Evolutionary conservation across 1,140 invertebrate genomes (phyloP).

Genomic region (Drosophila repletoides): DNA sequence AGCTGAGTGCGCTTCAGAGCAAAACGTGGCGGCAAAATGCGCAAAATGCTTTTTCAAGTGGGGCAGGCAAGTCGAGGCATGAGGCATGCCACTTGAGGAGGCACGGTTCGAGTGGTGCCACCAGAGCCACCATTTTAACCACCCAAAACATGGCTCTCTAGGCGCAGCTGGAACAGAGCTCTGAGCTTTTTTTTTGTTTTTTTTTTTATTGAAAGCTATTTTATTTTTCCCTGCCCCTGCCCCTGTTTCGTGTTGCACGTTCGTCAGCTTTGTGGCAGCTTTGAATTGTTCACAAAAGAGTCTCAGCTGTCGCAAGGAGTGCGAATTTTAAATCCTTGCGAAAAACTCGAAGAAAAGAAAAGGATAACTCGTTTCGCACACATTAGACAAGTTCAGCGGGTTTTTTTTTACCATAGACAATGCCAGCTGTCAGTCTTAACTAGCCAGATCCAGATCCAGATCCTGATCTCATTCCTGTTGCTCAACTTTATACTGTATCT

Average conservation of each 20-base stretch:
- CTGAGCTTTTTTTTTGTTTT: constrained; percentile 1
- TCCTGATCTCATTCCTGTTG: neutral
- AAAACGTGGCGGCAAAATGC: constrained; percentile 54
- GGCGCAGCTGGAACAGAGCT: constrained; percentile 4
- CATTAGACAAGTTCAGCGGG: constrained; percentile 28
- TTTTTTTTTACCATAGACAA: constrained; percentile 20
- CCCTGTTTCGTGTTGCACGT: neutral
- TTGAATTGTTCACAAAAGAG: constrained; percentile 19
- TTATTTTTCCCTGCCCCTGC: neutral
- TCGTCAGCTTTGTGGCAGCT: neutral
- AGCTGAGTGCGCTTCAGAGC: constrained; percentile 43
- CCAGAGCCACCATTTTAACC: constrained; percentile 2
- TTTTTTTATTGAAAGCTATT: neutral
- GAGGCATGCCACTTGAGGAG: constrained; percentile 14
- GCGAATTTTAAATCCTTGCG: constrained; percentile 57
- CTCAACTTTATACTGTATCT: constrained; percentile 8
- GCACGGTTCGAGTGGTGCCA: neutral
- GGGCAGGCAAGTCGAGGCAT: too few relatives aligned
- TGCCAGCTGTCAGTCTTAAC: constrained; percentile 11
- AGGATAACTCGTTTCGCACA: constrained; percentile 28
- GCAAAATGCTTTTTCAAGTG: constrained; percentile 39
- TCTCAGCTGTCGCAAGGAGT: constrained; percentile 21
- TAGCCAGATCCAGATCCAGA: constrained; percentile 19
- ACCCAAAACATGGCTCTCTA: neutral
- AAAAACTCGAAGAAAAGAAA: neutral